Evolutionary conservation across 1,140 invertebrate species (phyloP).

Genomic region (Drosophila tropicalis): DNA sequence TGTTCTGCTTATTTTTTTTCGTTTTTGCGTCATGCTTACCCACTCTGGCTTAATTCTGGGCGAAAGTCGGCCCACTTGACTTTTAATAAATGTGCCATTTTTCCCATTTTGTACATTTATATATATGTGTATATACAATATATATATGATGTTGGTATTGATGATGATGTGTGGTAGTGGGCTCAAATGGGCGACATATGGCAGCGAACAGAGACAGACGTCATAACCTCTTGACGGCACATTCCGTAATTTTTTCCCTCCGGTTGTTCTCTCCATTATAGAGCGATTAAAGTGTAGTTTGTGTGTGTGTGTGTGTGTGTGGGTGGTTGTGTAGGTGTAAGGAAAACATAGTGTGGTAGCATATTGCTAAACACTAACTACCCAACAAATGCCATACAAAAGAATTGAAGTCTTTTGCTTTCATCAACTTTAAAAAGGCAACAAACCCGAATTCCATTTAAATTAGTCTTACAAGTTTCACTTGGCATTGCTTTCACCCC

Average conservation of each 20-base stretch:
- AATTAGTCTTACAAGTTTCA: slow-evolving; percentile 7
- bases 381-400: too few relatives aligned
- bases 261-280: slow-evolving; percentile 6
- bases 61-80: slow-evolving; percentile 32
- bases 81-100: slow-evolving; percentile 46
- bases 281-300: not conserved
- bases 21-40: slow-evolving; percentile 4
- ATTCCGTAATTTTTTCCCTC: not conserved
- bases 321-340: not conserved
- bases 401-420: too few relatives aligned
- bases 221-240: not conserved
- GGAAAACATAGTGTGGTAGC: not conserved
- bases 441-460: not conserved
- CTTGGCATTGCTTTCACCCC: not conserved
- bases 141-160: slow-evolving; percentile 6
- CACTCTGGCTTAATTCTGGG: slow-evolving; percentile 31
- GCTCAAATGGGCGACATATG: slow-evolving; percentile 9
- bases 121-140: not conserved
- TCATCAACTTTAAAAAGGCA: not conserved
- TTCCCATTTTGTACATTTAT: slow-evolving; percentile 8
- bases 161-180: slow-evolving; percentile 5
- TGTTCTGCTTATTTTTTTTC: not conserved
- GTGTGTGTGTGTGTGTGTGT: not conserved
- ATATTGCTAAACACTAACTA: not conserved
- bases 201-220: not conserved